Evolutionary conservation across 2,888 invertebrate species (phyloP).

Genomic region (Dendrolimus pini): DNA sequence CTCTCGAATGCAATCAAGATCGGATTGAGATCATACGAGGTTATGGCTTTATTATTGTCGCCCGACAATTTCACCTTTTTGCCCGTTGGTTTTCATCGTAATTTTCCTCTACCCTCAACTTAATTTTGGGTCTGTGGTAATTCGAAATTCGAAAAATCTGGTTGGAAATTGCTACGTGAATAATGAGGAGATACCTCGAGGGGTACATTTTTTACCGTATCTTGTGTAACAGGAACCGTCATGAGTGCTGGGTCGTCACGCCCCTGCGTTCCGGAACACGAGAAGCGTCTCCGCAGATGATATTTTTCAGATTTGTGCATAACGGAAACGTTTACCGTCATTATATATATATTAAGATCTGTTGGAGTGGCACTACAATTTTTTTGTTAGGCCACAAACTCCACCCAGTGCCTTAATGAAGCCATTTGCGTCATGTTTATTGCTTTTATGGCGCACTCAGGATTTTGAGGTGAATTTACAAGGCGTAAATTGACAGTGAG

Average conservation of each 20-base stretch:
- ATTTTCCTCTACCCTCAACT: not conserved
- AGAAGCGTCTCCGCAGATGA: slow-evolving; percentile 48
- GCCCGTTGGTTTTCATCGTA: not conserved
- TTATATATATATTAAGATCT: slow-evolving; percentile 68
- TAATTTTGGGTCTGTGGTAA: not conserved
- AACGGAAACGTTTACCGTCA: slow-evolving; percentile 60
- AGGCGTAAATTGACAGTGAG: slow-evolving; percentile 67
- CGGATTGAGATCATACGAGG: slow-evolving; percentile 30
- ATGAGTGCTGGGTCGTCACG: slow-evolving; percentile 19
- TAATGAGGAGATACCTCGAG: not conserved
- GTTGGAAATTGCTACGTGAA: not conserved
- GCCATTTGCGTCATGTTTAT: slow-evolving; percentile 72
- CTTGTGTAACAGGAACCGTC: slow-evolving; percentile 14
- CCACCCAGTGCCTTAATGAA: slow-evolving; percentile 68
- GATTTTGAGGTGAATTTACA: slow-evolving; percentile 69
- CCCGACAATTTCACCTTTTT: slow-evolving; percentile 11
- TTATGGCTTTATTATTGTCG: slow-evolving; percentile 33
- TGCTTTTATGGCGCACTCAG: slow-evolving; percentile 65
- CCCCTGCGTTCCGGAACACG: slow-evolving; percentile 44
- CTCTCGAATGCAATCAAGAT: slow-evolving; percentile 30
- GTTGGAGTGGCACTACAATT: slow-evolving; percentile 44
- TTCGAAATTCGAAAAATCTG: not conserved
- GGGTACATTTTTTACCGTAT: slow-evolving; percentile 17
- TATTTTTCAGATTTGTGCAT: slow-evolving; percentile 51
- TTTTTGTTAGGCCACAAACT: slow-evolving; percentile 61